Conservation (phyloP, 1,140 invertebrate species). For the Euwallacea fornicatus region DNA sequence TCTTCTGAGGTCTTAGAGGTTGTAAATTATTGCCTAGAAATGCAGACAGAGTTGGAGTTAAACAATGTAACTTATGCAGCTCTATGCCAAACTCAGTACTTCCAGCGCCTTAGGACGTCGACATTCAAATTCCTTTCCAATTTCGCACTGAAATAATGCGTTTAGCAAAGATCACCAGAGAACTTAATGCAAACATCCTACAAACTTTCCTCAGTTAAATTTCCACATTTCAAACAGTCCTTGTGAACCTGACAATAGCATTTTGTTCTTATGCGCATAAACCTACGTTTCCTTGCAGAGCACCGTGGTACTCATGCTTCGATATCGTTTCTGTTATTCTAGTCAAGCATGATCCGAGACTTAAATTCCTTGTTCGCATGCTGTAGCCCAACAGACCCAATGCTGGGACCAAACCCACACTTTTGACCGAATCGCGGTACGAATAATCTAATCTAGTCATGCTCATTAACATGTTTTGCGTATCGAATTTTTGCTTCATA, state of each 20-base stretch:
- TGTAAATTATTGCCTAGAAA: too few relatives aligned
- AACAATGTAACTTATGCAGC: too few relatives aligned
- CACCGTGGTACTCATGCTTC: conserved; percentile 26
- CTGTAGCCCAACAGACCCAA: conserved; percentile 42
- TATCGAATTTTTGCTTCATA: conserved; percentile 27
- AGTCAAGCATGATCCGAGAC: conserved; percentile 8
- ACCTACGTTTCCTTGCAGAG: not conserved
- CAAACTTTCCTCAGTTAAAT: too few relatives aligned
- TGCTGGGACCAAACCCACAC: conserved; percentile 44
- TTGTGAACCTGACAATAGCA: conserved; percentile 35
- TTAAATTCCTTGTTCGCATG: not conserved
- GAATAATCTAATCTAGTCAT: conserved; percentile 20
- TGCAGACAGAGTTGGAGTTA: too few relatives aligned
- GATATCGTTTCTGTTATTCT: conserved; percentile 1
- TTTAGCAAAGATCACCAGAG: too few relatives aligned
- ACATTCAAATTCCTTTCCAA: too few relatives aligned
- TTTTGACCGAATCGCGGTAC: conserved; percentile 6
- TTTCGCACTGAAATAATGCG: too few relatives aligned
- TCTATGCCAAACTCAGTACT: too few relatives aligned
- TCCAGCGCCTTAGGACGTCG: too few relatives aligned
- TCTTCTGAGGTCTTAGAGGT: too few relatives aligned
- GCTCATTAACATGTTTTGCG: conserved; percentile 1
- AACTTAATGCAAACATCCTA: too few relatives aligned
- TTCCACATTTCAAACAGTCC: not conserved
- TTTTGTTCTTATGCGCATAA: conserved; percentile 19